phyloP scores from a whole-genome alignment of 2,888 invertebrate species.

The Alentia gelatinosa region DNA sequence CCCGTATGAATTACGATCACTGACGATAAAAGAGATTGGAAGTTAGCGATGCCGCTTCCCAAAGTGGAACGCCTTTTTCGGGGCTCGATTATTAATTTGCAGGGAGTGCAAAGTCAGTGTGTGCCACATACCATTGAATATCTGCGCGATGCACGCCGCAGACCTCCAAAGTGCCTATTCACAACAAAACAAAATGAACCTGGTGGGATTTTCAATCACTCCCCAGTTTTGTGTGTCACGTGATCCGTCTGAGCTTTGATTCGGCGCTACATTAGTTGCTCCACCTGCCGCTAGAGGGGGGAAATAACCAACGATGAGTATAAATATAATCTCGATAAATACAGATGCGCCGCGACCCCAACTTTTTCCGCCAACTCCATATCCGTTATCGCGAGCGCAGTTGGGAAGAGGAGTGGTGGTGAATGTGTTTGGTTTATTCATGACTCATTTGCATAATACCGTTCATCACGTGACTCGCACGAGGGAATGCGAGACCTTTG shows the following conservation, averaged over 20 bases:
- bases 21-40: conserved; percentile 17
- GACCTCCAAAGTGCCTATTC: background rate
- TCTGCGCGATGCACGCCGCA: background rate
- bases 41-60: background rate
- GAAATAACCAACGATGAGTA: conserved; percentile 7
- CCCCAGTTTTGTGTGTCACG: conserved; percentile 16
- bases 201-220: conserved; percentile 25
- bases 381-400: conserved; percentile 15
- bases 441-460: conserved; percentile 47
- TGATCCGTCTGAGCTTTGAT: conserved; percentile 33
- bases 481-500: conserved; percentile 23
- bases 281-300: conserved; percentile 16
- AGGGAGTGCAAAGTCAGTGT: background rate
- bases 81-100: conserved; percentile 18
- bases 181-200: background rate
- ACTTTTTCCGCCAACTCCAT: background rate
- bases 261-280: conserved; percentile 19
- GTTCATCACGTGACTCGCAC: conserved; percentile 12
- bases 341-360: background rate
- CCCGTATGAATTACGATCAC: conserved; percentile 34
- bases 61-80: background rate
- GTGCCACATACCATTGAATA: background rate
- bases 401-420: background rate
- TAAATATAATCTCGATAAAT: conserved; percentile 40
- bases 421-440: conserved; percentile 34